These are phyloP conservation scores for Silurus meridionalis DNA, from an alignment of 2,113 vertebrate genomes.

Conservation along the genomic window DNA sequence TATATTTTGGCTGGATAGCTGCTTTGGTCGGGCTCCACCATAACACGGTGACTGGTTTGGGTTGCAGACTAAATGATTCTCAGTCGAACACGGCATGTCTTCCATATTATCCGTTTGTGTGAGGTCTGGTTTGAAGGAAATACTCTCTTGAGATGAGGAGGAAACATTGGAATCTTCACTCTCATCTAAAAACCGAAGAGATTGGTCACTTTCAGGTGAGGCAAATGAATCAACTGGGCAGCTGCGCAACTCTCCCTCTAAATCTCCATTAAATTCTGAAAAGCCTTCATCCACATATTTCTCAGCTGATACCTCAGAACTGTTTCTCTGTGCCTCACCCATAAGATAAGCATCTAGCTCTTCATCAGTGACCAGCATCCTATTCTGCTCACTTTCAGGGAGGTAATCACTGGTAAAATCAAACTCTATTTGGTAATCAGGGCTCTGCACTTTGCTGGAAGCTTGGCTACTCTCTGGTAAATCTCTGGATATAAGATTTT, in stretches of 20 bases:
- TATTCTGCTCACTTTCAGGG: slow-evolving; percentile 75
- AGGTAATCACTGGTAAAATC: slow-evolving; percentile 70
- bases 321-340: slow-evolving; percentile 68
- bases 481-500: slow-evolving; percentile 41
- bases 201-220: slow-evolving; percentile 66
- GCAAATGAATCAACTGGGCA: slow-evolving; percentile 51
- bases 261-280: slow-evolving; percentile 49
- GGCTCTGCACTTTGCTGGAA: slow-evolving; percentile 55
- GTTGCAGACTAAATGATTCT: slow-evolving; percentile 56
- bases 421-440: slow-evolving; percentile 63
- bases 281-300: slow-evolving; percentile 50
- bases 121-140: slow-evolving; percentile 56
- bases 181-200: slow-evolving; percentile 51
- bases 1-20: slow-evolving; percentile 67
- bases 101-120: slow-evolving; percentile 31
- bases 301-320: slow-evolving; percentile 35
- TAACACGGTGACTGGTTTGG: slow-evolving; percentile 61
- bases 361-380: slow-evolving; percentile 81
- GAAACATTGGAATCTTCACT: slow-evolving; percentile 49
- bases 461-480: slow-evolving; percentile 39
- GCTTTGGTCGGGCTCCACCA: slow-evolving; percentile 88
- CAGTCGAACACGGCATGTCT: slow-evolving; percentile 53
- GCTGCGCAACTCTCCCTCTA: slow-evolving; percentile 56
- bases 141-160: slow-evolving; percentile 56
- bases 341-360: slow-evolving; percentile 91